A percentile compares a stretch with the other conserved stretches of the same genome.
Evolutionary conservation across 2,888 invertebrate genomes (phyloP).

Genomic region (Ditula angustiorana): DNA sequence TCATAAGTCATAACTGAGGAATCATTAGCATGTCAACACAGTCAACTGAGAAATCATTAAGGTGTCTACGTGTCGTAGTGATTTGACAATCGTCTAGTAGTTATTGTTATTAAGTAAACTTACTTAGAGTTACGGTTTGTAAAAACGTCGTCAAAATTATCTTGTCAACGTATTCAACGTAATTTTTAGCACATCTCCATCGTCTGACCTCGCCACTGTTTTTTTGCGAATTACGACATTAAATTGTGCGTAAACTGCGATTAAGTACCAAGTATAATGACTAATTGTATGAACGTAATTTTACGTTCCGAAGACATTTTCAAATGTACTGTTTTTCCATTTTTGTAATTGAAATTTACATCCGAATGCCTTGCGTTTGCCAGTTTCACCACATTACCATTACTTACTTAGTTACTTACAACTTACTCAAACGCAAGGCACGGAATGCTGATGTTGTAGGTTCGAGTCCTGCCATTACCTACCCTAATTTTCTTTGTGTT

Average conservation of each 20-base stretch:
- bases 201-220: background rate
- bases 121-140: background rate
- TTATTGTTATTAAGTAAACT: background rate
- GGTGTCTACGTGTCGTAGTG: too few species aligned
- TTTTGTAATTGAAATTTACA: too few species aligned
- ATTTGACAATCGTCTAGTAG: background rate
- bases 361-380: too few species aligned
- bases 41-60: too few species aligned
- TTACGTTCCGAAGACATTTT: background rate
- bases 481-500: too few species aligned
- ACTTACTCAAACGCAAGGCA: too few species aligned
- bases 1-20: too few species aligned
- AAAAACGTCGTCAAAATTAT: background rate
- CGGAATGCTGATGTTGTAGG: too few species aligned
- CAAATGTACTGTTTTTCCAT: background rate
- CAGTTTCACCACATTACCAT: too few species aligned
- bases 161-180: background rate
- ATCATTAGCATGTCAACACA: too few species aligned
- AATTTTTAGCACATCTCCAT: background rate
- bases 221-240: constrained; percentile 2
- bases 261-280: background rate
- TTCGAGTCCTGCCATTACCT: too few species aligned
- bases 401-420: too few species aligned
- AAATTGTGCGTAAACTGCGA: background rate
- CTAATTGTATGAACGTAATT: background rate